Evolutionary conservation across 1,140 invertebrate species (phyloP).

Genomic region (Matsumurasca onukii): DNA sequence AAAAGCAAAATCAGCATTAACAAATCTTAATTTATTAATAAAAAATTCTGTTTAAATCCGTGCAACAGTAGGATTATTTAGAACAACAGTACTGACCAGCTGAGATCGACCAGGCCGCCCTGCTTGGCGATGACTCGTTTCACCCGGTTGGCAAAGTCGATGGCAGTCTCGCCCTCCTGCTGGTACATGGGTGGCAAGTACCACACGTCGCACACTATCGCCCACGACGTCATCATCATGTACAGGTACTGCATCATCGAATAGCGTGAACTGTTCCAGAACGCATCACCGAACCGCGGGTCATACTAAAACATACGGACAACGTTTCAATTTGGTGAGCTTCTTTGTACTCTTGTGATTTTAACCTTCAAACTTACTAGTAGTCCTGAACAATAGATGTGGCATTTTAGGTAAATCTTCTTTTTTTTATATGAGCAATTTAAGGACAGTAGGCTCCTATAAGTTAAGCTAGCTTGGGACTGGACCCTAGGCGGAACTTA

Average conservation of each 20-base stretch:
- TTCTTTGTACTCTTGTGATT: background rate
- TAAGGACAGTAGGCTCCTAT: too few species aligned
- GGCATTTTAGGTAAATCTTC: background rate
- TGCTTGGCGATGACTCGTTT: conserved; percentile 90
- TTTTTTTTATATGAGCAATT: too few species aligned
- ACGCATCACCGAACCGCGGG: conserved; percentile 97
- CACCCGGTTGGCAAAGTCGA: conserved; percentile 94
- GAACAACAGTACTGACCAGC: conserved; percentile 87
- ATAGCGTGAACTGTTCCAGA: conserved; percentile 95
- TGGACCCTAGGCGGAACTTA: too few species aligned
- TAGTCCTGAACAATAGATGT: background rate
- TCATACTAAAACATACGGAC: conserved; percentile 75
- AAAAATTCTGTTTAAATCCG: too few species aligned
- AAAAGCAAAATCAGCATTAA: too few species aligned
- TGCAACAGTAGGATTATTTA: too few species aligned
- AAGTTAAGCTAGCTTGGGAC: too few species aligned
- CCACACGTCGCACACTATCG: conserved; percentile 98
- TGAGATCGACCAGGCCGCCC: conserved; percentile 93
- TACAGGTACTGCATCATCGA: conserved; percentile 94
- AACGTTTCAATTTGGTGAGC: background rate
- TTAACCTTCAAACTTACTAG: too few species aligned
- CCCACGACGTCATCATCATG: conserved; percentile 99
- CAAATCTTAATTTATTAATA: too few species aligned
- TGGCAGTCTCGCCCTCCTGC: conserved; percentile 74
- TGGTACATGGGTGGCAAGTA: conserved; percentile 94